Percentiles rank a stretch among this genome's conserved stretches.
These are phyloP conservation scores for Callorhinus ursinus DNA, from an alignment of 2,113 vertebrate genomes.

Conservation along the genomic window DNA sequence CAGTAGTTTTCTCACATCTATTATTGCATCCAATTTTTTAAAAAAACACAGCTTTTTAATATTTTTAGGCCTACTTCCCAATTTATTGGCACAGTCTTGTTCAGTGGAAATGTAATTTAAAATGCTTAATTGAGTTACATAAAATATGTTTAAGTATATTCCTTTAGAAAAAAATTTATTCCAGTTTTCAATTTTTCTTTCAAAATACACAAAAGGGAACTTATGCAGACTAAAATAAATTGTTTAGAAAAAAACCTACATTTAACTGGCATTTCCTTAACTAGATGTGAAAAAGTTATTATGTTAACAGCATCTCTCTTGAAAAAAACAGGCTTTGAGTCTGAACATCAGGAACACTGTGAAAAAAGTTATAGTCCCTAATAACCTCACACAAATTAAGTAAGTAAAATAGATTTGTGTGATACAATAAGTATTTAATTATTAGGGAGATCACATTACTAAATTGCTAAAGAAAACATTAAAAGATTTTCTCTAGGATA, in stretches of 20 bases:
- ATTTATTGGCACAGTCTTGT: neutral
- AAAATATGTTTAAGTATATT: constrained; percentile 25
- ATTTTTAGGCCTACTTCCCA: neutral
- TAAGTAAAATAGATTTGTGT: constrained; percentile 6
- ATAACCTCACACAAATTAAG: neutral
- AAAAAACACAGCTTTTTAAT: neutral
- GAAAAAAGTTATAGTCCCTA: neutral
- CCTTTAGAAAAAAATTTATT: neutral
- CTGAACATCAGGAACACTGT: constrained; percentile 4
- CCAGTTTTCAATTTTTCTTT: neutral
- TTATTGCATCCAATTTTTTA: neutral
- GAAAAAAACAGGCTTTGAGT: neutral
- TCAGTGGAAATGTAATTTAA: neutral
- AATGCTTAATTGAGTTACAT: neutral
- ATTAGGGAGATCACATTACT: constrained; percentile 14
- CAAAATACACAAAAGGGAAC: neutral
- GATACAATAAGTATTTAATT: neutral
- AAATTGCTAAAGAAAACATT: neutral
- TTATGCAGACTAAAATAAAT: neutral
- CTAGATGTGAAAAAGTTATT: neutral
- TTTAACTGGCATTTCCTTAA: neutral
- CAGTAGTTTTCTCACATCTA: neutral
- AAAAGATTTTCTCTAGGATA: neutral
- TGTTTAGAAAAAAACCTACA: neutral
- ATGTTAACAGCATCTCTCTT: neutral